Evolutionary conservation across 2,888 invertebrate genomes (phyloP).

Genomic region (Morpho achilles): DNA sequence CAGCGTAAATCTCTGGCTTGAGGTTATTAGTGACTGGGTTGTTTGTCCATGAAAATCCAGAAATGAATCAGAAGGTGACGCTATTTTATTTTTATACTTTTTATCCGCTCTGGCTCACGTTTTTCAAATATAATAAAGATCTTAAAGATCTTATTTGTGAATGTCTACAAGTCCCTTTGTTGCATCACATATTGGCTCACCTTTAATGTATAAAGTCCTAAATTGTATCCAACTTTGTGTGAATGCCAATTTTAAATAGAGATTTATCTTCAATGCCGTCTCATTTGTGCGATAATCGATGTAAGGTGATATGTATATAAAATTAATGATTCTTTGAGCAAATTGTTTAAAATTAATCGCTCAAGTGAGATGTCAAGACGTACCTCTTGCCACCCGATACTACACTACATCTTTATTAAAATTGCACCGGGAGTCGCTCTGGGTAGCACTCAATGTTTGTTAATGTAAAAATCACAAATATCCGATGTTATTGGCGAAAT

Average conservation of each 20-base stretch:
- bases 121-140: slow-evolving; percentile 1
- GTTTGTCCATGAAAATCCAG: slow-evolving; percentile 14
- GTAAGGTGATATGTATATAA: not conserved
- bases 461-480: too few relatives aligned
- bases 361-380: slow-evolving; percentile 13
- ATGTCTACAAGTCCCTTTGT: slow-evolving; percentile 10
- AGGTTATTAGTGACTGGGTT: not conserved
- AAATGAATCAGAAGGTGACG: slow-evolving; percentile 30
- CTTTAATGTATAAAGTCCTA: slow-evolving; percentile 13
- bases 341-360: not conserved
- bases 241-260: slow-evolving; percentile 6
- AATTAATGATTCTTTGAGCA: not conserved
- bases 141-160: slow-evolving; percentile 7
- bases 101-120: slow-evolving; percentile 24
- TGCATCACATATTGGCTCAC: slow-evolving; percentile 21
- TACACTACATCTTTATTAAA: not conserved
- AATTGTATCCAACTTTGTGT: slow-evolving; percentile 13
- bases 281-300: slow-evolving; percentile 11
- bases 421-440: too few relatives aligned
- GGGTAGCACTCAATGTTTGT: too few relatives aligned
- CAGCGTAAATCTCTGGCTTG: slow-evolving; percentile 4
- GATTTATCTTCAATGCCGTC: not conserved
- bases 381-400: slow-evolving; percentile 17
- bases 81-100: slow-evolving; percentile 14
- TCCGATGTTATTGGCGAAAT: too few relatives aligned